Conservation (phyloP, 2,888 invertebrate species). For the Silvanus unidentatus region DNA sequence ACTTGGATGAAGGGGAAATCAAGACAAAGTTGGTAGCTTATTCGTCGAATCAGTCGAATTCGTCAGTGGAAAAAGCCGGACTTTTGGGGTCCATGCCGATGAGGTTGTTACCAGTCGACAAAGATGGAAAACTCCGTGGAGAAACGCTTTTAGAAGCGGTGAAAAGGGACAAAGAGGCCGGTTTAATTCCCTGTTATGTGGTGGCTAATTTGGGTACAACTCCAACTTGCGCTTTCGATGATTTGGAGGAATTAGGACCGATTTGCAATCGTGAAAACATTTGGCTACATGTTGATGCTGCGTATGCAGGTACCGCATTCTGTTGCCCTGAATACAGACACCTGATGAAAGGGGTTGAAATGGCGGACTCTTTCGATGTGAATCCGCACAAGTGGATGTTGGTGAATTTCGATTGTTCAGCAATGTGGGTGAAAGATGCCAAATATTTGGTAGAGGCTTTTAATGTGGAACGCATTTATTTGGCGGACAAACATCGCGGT, state of each 20-base stretch:
- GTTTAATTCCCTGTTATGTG: conserved; percentile 84
- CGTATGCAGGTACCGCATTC: conserved; percentile 90
- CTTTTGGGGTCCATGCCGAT: conserved; percentile 74
- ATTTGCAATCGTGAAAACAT: conserved; percentile 69
- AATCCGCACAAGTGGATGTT: conserved; percentile 96
- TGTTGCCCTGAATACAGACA: conserved; percentile 86
- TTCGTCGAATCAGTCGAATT: conserved; percentile 83
- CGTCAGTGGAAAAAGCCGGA: conserved; percentile 84
- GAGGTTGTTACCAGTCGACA: conserved; percentile 63
- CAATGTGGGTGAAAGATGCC: conserved; percentile 85
- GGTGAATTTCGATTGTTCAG: conserved; percentile 92
- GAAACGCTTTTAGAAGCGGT: conserved; percentile 64
- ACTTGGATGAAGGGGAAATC: conserved; percentile 58
- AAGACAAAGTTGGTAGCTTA: conserved; percentile 74
- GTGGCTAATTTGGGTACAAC: conserved; percentile 67
- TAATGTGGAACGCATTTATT: conserved; percentile 88
- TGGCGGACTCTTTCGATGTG: conserved; percentile 85
- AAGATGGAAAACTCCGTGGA: conserved; percentile 62
- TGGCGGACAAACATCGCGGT: conserved; percentile 67
- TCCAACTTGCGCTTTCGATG: conserved; percentile 81
- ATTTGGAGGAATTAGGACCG: conserved; percentile 76
- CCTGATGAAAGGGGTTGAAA: conserved; percentile 59
- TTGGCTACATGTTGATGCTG: conserved; percentile 96
- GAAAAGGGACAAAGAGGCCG: conserved; percentile 68
- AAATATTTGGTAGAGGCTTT: conserved; percentile 79